Evolutionary conservation across 2,113 vertebrate species (phyloP), one percentile per base, ranked within the genome.

Genomic region (Hypomesus transpacificus): DNA sequence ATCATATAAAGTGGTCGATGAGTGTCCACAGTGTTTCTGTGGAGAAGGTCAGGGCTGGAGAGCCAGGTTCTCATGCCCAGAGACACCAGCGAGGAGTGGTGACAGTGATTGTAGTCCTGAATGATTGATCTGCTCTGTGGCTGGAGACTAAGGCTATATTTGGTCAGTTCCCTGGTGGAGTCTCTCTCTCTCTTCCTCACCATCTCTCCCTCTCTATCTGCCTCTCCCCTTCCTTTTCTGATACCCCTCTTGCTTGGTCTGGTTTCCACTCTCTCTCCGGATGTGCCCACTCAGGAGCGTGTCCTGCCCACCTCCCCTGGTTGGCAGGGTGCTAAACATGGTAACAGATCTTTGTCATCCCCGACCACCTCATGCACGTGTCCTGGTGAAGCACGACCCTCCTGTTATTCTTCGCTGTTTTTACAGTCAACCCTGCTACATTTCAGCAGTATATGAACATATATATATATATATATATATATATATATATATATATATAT

Each of bases 281-380:
- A 62, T 26, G 24, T 65, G 26, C 34, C 34, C n/a, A 65, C 34
- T 34, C 62, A 50, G 39, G 50, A 65, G 1, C 31, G 14, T 65
- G 63, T 21, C 31, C 34, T 50, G 17, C 63, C 63, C n/a, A 21
- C 63, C 63, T 18, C 63, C 14, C n/a, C 18, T 20, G 56, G 56
- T 21, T 46, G 34, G 62, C 8, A 39, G 31, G 62, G 34, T 11
- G 46, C 34, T 46, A 65, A n/a, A 46, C 34, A 39, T 50, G 62
- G 34, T 65, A 65, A 61, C 14, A 61, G 59, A 61, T 61, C 59
- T 61, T 24, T 61, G 59, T 21, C 59, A 61, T 61, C 26, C 21
- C 59, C 22, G 16, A 16, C 11, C 59, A 61, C 59, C 14, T 20
- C 54, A 2, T 46, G 39, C 39, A 46, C 9, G 39, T 46, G 39